Evolutionary conservation across 2,113 vertebrate genomes (phyloP).

Genomic region (Rhynchopsitta pachyrhyncha): DNA sequence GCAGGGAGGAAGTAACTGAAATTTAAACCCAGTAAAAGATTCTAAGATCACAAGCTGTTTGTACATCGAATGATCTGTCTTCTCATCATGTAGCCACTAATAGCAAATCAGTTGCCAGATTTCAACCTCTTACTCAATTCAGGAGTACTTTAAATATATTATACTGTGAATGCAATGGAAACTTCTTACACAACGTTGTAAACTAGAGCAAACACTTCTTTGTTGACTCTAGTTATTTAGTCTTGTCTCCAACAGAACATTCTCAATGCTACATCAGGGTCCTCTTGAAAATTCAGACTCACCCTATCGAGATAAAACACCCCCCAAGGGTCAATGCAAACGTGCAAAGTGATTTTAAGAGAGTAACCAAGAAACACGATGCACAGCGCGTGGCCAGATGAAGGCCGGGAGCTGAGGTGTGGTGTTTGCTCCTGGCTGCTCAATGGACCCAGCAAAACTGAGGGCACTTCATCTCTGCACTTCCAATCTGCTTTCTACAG

Average conservation of each 20-base stretch:
- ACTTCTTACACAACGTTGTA: not conserved
- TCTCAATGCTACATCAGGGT: fast-evolving
- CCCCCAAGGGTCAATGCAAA: not conserved
- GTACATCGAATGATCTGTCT: not conserved
- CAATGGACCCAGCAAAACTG: fast-evolving
- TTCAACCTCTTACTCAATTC: not conserved
- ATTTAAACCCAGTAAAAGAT: not conserved
- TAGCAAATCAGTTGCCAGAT: not conserved
- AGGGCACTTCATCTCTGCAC: not conserved
- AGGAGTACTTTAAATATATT: not conserved
- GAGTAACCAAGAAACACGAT: not conserved
- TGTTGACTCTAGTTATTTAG: not conserved
- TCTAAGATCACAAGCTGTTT: not conserved
- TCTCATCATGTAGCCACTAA: not conserved
- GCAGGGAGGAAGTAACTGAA: not conserved
- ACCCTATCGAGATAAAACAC: not conserved
- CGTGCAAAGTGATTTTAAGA: not conserved
- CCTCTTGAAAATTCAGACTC: not conserved
- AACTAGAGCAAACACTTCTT: not conserved
- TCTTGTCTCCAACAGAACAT: not conserved
- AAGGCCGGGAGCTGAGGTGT: not conserved
- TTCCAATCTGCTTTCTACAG: not conserved
- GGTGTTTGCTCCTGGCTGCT: not conserved
- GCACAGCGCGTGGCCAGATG: not conserved
- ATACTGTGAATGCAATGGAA: not conserved